phyloP scores from a whole-genome alignment of 2,113 vertebrate genomes.

The Shinisaurus crocodilurus region DNA sequence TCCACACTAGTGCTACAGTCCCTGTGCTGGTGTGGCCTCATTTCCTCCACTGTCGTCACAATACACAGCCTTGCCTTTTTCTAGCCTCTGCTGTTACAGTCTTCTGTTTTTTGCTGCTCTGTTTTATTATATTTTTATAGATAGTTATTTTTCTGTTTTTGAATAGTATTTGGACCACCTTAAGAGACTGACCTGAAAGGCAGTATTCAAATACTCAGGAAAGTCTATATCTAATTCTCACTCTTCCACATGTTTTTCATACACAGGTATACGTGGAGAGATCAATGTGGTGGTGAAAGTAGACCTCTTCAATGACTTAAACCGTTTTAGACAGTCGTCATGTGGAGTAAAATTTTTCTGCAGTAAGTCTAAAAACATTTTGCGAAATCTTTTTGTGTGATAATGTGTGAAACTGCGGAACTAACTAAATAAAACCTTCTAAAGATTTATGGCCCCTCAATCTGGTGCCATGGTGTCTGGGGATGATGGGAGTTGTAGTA shows the following conservation, averaged over 20 bases:
- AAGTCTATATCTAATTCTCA: not conserved
- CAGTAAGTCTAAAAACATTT: constrained; percentile 83
- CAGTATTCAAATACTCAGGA: not conserved
- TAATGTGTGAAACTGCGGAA: not conserved
- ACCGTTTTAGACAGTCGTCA: constrained; percentile 97
- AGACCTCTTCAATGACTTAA: constrained; percentile 98
- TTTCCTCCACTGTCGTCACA: not conserved
- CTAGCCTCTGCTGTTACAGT: not conserved
- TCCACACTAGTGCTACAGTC: not conserved
- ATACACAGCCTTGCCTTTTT: not conserved
- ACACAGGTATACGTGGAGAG: constrained; percentile 93
- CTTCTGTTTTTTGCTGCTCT: not conserved
- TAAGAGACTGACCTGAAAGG: not conserved
- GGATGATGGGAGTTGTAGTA: not conserved
- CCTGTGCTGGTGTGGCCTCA: not conserved
- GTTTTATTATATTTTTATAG: not conserved
- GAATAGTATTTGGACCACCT: not conserved
- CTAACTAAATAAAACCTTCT: constrained; percentile 26
- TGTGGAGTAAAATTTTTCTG: constrained; percentile 99
- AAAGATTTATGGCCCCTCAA: not conserved
- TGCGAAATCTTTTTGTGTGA: not conserved
- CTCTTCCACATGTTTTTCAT: not conserved
- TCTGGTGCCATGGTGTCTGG: not conserved
- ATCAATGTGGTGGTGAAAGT: constrained; percentile 98
- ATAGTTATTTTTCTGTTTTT: not conserved